Evolutionary conservation across 2,888 invertebrate genomes (phyloP).

Genomic region (Spodoptera exigua): DNA sequence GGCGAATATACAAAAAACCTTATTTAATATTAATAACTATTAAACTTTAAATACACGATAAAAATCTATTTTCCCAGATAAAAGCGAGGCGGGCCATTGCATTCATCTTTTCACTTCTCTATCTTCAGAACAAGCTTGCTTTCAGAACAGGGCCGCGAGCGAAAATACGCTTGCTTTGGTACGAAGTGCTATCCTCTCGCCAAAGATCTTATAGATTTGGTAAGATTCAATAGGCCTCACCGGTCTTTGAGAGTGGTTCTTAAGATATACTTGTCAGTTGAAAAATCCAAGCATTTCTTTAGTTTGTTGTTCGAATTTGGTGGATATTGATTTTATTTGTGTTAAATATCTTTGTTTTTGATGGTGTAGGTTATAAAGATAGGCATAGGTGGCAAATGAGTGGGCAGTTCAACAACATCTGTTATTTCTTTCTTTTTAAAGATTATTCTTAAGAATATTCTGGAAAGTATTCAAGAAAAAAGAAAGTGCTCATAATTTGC

Average conservation of each 20-base stretch:
- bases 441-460: too few species aligned
- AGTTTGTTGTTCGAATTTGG: neutral
- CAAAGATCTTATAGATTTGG: conserved; percentile 63
- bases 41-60: conserved; percentile 37
- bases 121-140: conserved; percentile 71
- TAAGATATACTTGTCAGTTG: conserved; percentile 17
- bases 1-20: too few species aligned
- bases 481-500: too few species aligned
- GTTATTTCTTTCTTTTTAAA: too few species aligned
- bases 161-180: conserved; percentile 69
- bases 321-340: too few species aligned
- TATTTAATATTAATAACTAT: neutral
- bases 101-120: conserved; percentile 76
- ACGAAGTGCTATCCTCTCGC: conserved; percentile 64
- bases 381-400: too few species aligned
- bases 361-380: too few species aligned
- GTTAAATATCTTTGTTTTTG: too few species aligned
- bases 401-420: too few species aligned
- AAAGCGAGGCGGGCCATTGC: conserved; percentile 69
- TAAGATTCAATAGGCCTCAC: conserved; percentile 58
- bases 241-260: conserved; percentile 32
- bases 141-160: conserved; percentile 72
- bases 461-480: too few species aligned
- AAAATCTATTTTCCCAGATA: conserved; percentile 67
- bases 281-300: conserved; percentile 26